phyloP scores from a whole-genome alignment of 1,140 invertebrate genomes.

The Mesaphorura yosii region DNA sequence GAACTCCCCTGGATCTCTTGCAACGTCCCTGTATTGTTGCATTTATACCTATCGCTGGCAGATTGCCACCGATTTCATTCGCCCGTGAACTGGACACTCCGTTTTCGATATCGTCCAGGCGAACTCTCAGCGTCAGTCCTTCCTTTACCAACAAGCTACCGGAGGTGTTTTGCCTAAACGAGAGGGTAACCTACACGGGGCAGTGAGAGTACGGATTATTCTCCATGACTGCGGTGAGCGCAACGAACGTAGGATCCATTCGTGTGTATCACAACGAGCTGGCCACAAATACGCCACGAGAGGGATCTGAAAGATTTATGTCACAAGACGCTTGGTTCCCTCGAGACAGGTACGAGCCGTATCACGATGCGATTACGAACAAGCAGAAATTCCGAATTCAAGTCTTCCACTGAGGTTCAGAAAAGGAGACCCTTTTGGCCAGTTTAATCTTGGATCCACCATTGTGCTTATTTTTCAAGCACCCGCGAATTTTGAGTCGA shows the following conservation, averaged over 20 bases:
- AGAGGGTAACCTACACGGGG: conserved; percentile 86
- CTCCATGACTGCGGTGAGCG: conserved; percentile 92
- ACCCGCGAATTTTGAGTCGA: conserved; percentile 68
- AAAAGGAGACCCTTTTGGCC: conserved; percentile 84
- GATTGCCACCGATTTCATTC: conserved; percentile 99
- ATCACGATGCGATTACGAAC: no score
- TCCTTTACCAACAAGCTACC: conserved; percentile 73
- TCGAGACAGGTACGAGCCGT: no score
- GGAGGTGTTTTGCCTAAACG: conserved; percentile 88
- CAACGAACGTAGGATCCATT: conserved; percentile 97
- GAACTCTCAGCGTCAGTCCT: conserved; percentile 86
- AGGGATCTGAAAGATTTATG: neutral
- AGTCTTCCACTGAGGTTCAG: conserved; percentile 40
- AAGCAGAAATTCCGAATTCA: conserved; percentile 20
- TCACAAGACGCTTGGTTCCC: no score
- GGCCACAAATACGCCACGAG: neutral
- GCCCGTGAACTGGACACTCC: conserved; percentile 76
- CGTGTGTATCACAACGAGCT: conserved; percentile 77
- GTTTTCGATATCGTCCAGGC: conserved; percentile 76
- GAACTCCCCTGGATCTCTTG: conserved; percentile 35
- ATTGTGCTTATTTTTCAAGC: conserved; percentile 95
- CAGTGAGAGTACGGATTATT: conserved; percentile 94
- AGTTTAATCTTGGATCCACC: conserved; percentile 96
- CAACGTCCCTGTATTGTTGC: conserved; percentile 74
- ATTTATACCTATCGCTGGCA: conserved; percentile 94